Percentiles rank a stretch among this genome's conserved stretches.
These are phyloP conservation scores for Hemibagrus guttatus DNA, from an alignment of 2,797 vertebrate species.

Conservation along the genomic window DNA sequence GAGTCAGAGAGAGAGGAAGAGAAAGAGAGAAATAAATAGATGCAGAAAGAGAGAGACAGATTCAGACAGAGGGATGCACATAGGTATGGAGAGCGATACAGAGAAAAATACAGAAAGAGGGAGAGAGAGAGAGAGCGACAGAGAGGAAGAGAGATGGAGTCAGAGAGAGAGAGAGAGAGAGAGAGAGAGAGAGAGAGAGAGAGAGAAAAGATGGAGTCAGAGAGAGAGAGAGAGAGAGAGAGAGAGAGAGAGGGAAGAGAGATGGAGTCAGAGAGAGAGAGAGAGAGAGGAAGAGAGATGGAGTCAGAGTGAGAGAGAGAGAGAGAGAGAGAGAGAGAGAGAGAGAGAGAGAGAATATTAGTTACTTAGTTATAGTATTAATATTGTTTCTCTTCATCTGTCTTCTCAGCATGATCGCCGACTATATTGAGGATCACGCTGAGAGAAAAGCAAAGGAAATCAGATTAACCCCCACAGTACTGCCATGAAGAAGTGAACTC, in stretches of 20 bases:
- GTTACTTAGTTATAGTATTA: not conserved
- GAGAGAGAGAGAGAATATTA: not conserved
- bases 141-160: conserved; percentile 15
- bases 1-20: not conserved
- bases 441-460: conserved; percentile 1
- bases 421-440: conserved; percentile 2
- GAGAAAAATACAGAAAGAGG: too few species aligned
- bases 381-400: conserved; percentile 21
- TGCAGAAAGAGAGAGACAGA: not conserved
- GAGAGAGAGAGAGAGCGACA: conserved; percentile 1
- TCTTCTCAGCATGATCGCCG: not conserved
- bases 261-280: conserved; percentile 55
- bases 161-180: not conserved
- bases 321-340: too few species aligned
- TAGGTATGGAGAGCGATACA: not conserved
- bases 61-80: too few species aligned
- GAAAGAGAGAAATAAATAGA: conserved; percentile 60
- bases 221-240: conserved; percentile 29
- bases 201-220: conserved; percentile 34
- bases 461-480: conserved; percentile 1
- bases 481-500: not conserved
- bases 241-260: conserved; percentile 53
- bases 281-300: conserved; percentile 60
- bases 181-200: conserved; percentile 28
- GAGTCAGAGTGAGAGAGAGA: not conserved